A percentile compares a stretch with the other conserved stretches of the same genome.
These are phyloP conservation scores for Apeltes quadracus DNA, from an alignment of 2,113 vertebrate genomes.

Conservation along the genomic window DNA sequence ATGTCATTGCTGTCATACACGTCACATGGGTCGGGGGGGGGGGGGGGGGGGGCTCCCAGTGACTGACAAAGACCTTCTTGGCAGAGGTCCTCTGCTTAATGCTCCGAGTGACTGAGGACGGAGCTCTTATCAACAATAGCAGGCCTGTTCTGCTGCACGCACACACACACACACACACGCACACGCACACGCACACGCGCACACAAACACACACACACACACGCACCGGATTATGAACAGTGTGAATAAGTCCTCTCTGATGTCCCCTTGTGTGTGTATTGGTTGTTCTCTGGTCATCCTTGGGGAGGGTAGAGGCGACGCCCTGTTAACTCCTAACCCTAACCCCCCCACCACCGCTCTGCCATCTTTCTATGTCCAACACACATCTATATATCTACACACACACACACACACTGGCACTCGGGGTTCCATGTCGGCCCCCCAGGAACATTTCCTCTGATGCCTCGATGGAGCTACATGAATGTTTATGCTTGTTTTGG, in stretches of 20 bases:
- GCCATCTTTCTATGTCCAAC: constrained; percentile 1
- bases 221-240: constrained; percentile 70
- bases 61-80: constrained; percentile 76
- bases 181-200: constrained; percentile 19
- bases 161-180: constrained; percentile 32
- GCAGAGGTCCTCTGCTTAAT: constrained; percentile 72
- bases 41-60: no score
- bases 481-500: no score
- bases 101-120: constrained; percentile 73
- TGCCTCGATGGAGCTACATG: no score
- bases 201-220: constrained; percentile 39
- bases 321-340: constrained; percentile 5
- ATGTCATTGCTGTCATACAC: no score
- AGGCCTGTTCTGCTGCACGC: constrained; percentile 59
- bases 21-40: no score
- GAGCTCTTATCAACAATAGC: constrained; percentile 77
- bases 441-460: no score
- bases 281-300: no score
- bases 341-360: constrained; percentile 2
- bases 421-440: no score
- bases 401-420: not conserved
- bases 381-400: not conserved
- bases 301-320: constrained; percentile 37
- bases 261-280: constrained; percentile 36
- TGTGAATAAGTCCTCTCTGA: constrained; percentile 70